Base-by-base conservation (phyloP, 2,888 invertebrate species). In the Augiades crinisus region DNA sequence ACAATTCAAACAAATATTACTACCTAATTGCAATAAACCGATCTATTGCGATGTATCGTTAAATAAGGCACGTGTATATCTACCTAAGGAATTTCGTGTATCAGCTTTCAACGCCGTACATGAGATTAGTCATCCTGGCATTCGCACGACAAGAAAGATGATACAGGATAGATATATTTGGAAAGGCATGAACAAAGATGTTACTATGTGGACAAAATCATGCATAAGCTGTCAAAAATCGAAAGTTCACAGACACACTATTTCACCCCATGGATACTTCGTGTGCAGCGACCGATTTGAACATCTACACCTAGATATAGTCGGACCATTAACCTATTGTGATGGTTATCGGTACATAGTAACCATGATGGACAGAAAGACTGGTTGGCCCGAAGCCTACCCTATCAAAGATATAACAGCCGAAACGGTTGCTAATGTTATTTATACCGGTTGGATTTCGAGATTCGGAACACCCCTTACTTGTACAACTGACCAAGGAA, bases 171-270 rank as follows among this genome's bases (percentile, higher is more conserved):
- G 24, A 24, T 46, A 10, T 8, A 24, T 54, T 16, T 54, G 55
- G 49, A 36, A 45, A 16, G 8, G 30, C 6, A 53, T 56, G 40
- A 41, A 53, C 8, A 27, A 6, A 0, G 46, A 56, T 10, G 12
- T 53, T 2, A n/a, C 36, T 5, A 8, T 21, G 6, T 53, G 52
- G 50, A 27, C 44, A 6, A 53, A 40, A 22, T 6, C 12, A 22
- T 55, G 55, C 14, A 53, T 53, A 4, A n/a, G 22, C 5, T 56
- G 49, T 19, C 56, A 56, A 8, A 30, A 31, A 36, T 10, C 33
- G 19, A 55, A 55, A 19, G 12, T 51, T n/a, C 47, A 51, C 17
- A 34, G 47, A 0, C 46, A 55, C 8, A 54, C 45, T 6, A 16
- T 30, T n/a, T 13, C 10, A 14, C n/a, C 8, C 8, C 16, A 30